Conservation (phyloP, 2,888 invertebrate species). For the Acanthosoma haemorrhoidale region DNA sequence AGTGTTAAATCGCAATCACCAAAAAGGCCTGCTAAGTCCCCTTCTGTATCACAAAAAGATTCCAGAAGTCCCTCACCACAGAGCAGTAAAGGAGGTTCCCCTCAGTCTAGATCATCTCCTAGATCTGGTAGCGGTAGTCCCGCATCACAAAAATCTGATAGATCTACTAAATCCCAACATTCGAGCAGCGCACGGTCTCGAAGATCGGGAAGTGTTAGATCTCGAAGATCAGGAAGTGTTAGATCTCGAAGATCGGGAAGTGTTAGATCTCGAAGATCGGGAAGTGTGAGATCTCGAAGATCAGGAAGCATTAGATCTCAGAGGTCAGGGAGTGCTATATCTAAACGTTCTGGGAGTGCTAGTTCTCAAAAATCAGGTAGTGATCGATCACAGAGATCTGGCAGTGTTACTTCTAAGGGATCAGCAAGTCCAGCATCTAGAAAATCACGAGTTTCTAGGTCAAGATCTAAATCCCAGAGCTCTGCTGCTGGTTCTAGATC, state of each 20-base stretch:
- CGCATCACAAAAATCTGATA: constrained; percentile 6
- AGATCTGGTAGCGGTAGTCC: constrained; percentile 24
- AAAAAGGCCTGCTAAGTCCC: background rate
- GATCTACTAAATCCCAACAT: background rate
- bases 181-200: constrained; percentile 42
- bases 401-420: constrained; percentile 32
- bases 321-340: constrained; percentile 45
- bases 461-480: constrained; percentile 49
- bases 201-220: background rate
- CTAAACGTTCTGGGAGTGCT: constrained; percentile 43
- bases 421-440: constrained; percentile 35
- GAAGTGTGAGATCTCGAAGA: constrained; percentile 31
- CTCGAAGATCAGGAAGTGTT: constrained; percentile 26
- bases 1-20: constrained; percentile 7
- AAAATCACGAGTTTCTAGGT: constrained; percentile 40
- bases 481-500: constrained; percentile 49
- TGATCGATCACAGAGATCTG: constrained; percentile 32
- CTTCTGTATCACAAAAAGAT: background rate
- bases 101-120: constrained; percentile 35
- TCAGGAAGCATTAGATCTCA: constrained; percentile 40
- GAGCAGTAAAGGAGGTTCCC: background rate
- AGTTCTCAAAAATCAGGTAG: constrained; percentile 40
- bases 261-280: constrained; percentile 39
- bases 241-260: constrained; percentile 22
- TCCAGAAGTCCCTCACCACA: constrained; percentile 12